Evolutionary conservation across 2,797 vertebrate genomes (phyloP), one percentile per base, ranked within the genome.

Genomic region (Philypnodon macrostomus): DNA sequence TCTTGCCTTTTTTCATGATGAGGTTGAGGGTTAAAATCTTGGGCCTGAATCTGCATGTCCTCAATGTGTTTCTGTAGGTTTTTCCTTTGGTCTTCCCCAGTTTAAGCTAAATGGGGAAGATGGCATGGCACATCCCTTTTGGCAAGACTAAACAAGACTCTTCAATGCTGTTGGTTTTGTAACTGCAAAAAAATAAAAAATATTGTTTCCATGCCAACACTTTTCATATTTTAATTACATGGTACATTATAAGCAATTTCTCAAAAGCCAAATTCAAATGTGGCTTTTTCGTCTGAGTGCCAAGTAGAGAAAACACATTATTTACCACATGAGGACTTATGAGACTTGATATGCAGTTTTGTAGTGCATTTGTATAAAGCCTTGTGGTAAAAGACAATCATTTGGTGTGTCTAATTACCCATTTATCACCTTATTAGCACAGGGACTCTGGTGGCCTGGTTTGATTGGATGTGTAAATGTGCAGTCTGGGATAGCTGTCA

Each of bases 221-320:
- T 15, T 35, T 35, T 31, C 26, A 9, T 31, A 21, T 46, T 24
- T 34, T 47, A 35, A 47, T 46, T 46, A 46, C 42, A 32, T 12
- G 13, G 18, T 6, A 26, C 18, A 16, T 34, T 15, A 47, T 23
- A 7, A 24, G 2, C 13, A n/a, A 24, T 47, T 34, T 15, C 4
- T 18, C 30, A 5, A 9, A 21, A 14, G 2, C 7, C 13, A 5
- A n/a, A 11, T 47, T 47, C 18, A 47, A n/a, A 24, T 18, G 13
- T 35, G 32, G 23, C 12, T 47, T 34, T 24, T 23, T 17, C 11
- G 2, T 23, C n/a, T 34, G 30, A 47, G 14, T 47, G 19, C 45
- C 19, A 24, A n/a, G 7, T 21, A 23, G 23, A 13, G 4, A 12
- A 19, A 31, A 19, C 27, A 32, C 18, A 32, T 30, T 44, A 44